Percentiles rank a stretch among this genome's conserved stretches.
Conservation (phyloP, 2,797 vertebrate species). For the Acanthiza pusilla region DNA sequence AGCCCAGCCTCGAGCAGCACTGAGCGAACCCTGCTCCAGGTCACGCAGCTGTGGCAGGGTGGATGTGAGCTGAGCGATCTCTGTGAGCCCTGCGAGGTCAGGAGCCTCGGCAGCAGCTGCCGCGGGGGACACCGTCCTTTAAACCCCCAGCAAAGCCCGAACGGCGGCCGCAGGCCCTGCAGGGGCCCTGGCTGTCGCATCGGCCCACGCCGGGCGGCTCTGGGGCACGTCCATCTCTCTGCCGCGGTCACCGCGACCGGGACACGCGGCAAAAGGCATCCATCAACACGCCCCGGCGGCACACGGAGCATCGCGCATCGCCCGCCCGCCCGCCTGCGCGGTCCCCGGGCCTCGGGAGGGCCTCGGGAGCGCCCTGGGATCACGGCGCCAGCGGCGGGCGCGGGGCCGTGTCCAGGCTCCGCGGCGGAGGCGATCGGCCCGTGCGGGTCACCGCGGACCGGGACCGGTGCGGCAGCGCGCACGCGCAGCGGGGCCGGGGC, state of each 20-base stretch:
- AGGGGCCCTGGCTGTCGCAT: not conserved
- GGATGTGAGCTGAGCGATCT: fast-evolving
- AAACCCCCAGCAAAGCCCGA: not conserved
- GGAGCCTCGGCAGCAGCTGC: not conserved
- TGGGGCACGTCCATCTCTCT: not conserved
- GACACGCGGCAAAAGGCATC: fast-evolving
- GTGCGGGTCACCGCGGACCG: too few relatives aligned
- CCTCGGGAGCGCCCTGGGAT: not conserved
- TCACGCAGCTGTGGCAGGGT: not conserved
- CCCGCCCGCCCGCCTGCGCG: not conserved
- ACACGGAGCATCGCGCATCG: not conserved
- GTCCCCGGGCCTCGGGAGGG: not conserved
- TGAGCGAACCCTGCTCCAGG: not conserved
- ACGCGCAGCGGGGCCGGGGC: not conserved
- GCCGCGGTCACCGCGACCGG: not conserved
- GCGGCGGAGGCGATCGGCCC: fast-evolving
- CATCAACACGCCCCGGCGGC: not conserved
- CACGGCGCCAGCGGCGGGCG: fast-evolving
- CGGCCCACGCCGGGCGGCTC: not conserved
- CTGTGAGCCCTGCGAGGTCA: fast-evolving
- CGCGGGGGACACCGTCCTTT: not conserved
- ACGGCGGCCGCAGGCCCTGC: not conserved
- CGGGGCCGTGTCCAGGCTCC: fast-evolving
- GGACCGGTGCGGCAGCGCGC: not conserved
- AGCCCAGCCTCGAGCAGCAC: not conserved